Base-by-base conservation (phyloP, 2,113 vertebrate genomes). In the Pipra filicauda region DNA sequence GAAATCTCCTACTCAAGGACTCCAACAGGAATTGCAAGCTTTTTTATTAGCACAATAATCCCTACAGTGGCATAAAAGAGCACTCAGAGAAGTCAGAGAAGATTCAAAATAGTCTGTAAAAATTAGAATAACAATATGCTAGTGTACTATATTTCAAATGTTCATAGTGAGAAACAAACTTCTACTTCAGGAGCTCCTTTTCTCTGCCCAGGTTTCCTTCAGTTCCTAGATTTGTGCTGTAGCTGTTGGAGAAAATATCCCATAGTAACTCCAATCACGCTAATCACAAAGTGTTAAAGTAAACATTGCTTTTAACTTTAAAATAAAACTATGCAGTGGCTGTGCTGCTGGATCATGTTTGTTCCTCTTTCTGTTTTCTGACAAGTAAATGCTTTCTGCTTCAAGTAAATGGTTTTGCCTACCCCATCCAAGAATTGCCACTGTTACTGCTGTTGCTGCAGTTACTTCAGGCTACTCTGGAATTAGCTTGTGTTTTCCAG, bases 41-140 rank as follows among this genome's bases (percentile, higher is more conserved):
- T 92, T 97, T 96, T 88, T 84, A 89, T 96, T 97, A 98, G 90
- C 39, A 92, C 61, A 92, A 86, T 89, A 88, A 85, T 94, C 93
- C 84, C 78, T 39, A 30, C 75, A 94, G 86, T 82, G 95, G 92
- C 70, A 94, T 75, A 93, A 87, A 52, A 79, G 13, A 95, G 37
- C 2, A 31, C 85, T 95, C 44, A 58, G 82, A 89, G 77, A 96
- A 93, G 80, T 72, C 43, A 76, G 48, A 73, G 80, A 66, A 65
- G 51, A 95, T 86, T 79, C 59, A 93, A 95, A 93, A 93, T 33
- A 92, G 82, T 62, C 66, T 88, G 66, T 86, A 88, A 87, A 94
- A 96, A 77, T 74, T 72, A 78, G 31, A 89, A 80, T 72, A 75
- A 15, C 44, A 79, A 59, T 84, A 79, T 91, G 52, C 75, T 65